Evolutionary conservation across 2,797 vertebrate species (phyloP), one percentile per base, ranked within the genome.

Genomic region (Florisuga fusca): DNA sequence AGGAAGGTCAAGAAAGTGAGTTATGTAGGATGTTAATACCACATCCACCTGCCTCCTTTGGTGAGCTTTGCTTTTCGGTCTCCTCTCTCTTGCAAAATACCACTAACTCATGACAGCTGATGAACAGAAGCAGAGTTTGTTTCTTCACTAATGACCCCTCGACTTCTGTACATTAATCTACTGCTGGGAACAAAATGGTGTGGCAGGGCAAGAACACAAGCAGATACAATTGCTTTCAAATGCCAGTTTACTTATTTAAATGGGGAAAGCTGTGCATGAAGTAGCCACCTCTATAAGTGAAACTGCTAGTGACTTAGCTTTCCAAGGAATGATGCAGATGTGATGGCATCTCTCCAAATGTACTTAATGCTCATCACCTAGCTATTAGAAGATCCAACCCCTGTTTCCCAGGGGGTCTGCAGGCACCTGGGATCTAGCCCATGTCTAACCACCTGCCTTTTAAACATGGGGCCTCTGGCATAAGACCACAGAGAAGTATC

Each of bases 171-270:
- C 14, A 20, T 57, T 63, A 54, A 31, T 51, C 16, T 72, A 55
- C 18, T 3, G 2, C 9, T 58, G 34, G n/a, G n/a, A 20, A 54
- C 2, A 4, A 41, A 80, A 0, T 5, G 7, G 29, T 41, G 36
- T 23, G 22, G 21, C n/a, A 67, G 22, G 9, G 15, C n/a, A 71
- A 51, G 55, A 89, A 22, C 12, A 53, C 8, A 67, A 36, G 22
- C 46, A 82, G 26, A 11, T 67, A 26, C 9, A 19, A 51, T 18
- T 50, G 21, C 46, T 90, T 79, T 58, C 43, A 76, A 57, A 8
- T 21, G 15, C 3, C 23, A 48, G 4, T 68, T 77, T 53, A 25
- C 26, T 50, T 79, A 80, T 77, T 87, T 33, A 64, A 73, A 84
- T 59, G 10, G 3, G 3, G 9, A 53, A 64, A 58, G 19, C 17